Evolutionary conservation across 1,140 invertebrate species (phyloP).

Genomic region (Calliphora vicina): DNA sequence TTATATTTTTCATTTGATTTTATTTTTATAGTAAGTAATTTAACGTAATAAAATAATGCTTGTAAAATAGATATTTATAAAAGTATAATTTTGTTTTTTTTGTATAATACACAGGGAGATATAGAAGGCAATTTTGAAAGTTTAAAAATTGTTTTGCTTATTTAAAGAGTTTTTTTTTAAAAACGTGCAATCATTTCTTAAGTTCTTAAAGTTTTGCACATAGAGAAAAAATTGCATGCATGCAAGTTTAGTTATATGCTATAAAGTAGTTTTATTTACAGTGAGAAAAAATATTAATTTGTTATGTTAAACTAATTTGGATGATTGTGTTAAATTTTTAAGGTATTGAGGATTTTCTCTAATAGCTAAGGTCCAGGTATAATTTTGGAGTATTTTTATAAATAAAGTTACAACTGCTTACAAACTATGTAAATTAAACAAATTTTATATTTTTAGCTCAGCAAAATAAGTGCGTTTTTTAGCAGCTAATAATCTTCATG

Average conservation of each 20-base stretch:
- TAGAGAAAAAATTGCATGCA: background rate
- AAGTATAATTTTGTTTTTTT: background rate
- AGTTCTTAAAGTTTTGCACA: background rate
- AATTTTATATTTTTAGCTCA: too few relatives aligned
- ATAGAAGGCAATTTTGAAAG: constrained; percentile 44
- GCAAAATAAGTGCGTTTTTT: too few relatives aligned
- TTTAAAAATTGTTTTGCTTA: background rate
- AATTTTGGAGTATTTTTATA: too few relatives aligned
- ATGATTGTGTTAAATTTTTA: too few relatives aligned
- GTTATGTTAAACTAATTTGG: background rate
- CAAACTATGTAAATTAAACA: too few relatives aligned
- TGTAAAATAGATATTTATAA: background rate
- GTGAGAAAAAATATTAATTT: background rate
- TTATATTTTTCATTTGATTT: background rate
- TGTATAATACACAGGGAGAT: constrained; percentile 60
- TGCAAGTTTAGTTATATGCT: background rate
- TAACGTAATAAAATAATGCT: background rate
- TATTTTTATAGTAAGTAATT: background rate
- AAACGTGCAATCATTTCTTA: background rate
- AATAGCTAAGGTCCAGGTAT: too few relatives aligned
- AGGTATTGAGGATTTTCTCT: too few relatives aligned
- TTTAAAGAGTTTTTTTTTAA: background rate
- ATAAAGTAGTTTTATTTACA: background rate
- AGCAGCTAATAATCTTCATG: too few relatives aligned
- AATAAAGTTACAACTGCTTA: too few relatives aligned